phyloP scores from a whole-genome alignment of 2,888 invertebrate genomes.

The Ennomos erosarius region DNA sequence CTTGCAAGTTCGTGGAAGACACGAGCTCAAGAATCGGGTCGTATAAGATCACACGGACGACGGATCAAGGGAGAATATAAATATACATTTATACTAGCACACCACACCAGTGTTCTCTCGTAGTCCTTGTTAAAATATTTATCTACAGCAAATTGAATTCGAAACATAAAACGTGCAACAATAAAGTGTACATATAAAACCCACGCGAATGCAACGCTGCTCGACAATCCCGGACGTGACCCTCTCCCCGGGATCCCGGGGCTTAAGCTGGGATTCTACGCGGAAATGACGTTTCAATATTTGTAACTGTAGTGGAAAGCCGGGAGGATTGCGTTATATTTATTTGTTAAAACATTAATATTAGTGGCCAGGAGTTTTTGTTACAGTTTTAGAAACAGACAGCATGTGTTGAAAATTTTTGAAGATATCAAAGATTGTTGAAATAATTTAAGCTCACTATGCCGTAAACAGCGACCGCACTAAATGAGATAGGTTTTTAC shows the following conservation, averaged over 20 bases:
- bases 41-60: no score
- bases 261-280: conserved; percentile 37
- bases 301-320: conserved; percentile 44
- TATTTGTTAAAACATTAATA: conserved; percentile 16
- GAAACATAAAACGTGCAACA: conserved; percentile 11
- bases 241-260: conserved; percentile 32
- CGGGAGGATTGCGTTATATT: conserved; percentile 8
- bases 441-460: no score
- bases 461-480: no score
- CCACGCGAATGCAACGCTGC: background rate
- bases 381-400: no score
- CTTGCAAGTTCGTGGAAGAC: no score
- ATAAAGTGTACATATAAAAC: conserved; percentile 10
- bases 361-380: no score
- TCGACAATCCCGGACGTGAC: conserved; percentile 42
- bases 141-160: conserved; percentile 9
- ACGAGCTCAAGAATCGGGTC: no score
- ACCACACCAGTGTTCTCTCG: background rate
- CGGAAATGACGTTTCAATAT: conserved; percentile 47
- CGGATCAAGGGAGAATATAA: no score
- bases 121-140: background rate
- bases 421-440: no score
- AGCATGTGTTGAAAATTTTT: no score
- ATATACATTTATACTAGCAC: no score
- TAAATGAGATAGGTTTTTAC: no score